These are phyloP conservation scores for Liopterus haemorrhoidalis DNA, from an alignment of 2,888 invertebrate species.

Conservation along the genomic window DNA sequence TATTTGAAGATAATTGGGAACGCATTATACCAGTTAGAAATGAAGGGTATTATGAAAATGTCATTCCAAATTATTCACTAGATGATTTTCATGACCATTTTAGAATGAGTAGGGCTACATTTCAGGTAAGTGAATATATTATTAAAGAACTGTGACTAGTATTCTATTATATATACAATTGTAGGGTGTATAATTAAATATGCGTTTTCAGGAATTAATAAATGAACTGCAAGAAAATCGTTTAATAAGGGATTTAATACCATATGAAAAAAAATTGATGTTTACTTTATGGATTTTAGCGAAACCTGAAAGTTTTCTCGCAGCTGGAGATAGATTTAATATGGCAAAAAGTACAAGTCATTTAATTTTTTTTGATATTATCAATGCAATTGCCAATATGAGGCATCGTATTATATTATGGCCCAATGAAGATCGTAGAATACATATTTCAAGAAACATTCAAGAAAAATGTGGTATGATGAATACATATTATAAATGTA, in stretches of 20 bases:
- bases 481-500: too few relatives aligned
- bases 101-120: not conserved
- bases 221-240: not conserved
- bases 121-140: not conserved
- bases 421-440: not conserved
- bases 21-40: too few relatives aligned
- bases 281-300: conserved; percentile 10
- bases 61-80: not conserved
- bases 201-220: not conserved
- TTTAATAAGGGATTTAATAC: not conserved
- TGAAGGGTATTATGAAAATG: conserved; percentile 6
- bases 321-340: not conserved
- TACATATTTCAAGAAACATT: not conserved
- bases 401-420: not conserved
- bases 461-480: not conserved
- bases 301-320: conserved; percentile 1
- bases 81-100: not conserved
- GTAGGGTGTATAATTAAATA: too few relatives aligned
- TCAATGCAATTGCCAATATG: not conserved
- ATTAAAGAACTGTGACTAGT: not conserved
- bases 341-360: conserved; percentile 2
- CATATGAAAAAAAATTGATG: conserved; percentile 6
- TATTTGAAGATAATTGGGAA: too few relatives aligned
- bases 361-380: conserved; percentile 5
- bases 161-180: not conserved